Evolutionary conservation across 1,140 invertebrate genomes (phyloP).

Genomic region (Drosophila sp.): DNA sequence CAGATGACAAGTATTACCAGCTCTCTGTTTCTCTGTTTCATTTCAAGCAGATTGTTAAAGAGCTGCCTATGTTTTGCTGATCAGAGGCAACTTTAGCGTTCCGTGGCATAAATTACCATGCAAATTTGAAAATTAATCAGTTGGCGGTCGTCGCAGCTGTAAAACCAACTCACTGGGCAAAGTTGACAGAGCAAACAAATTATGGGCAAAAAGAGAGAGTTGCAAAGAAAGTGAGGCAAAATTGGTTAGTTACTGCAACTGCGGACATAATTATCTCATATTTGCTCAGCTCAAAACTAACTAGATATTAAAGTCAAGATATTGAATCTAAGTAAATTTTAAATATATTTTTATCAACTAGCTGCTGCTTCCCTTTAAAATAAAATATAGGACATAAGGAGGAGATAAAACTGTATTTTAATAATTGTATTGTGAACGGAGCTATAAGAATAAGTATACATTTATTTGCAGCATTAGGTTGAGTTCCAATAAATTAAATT

Average conservation of each 20-base stretch:
- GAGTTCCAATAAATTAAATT: too few species aligned
- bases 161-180: conserved; percentile 8
- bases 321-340: too few species aligned
- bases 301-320: background rate
- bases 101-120: conserved; percentile 37
- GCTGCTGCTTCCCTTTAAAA: too few species aligned
- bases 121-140: conserved; percentile 35
- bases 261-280: conserved; percentile 13
- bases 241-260: background rate
- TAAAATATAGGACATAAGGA: too few species aligned
- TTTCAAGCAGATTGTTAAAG: conserved; percentile 13
- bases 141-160: conserved; percentile 18
- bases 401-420: too few species aligned
- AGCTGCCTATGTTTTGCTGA: conserved; percentile 6
- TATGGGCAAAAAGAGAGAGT: background rate
- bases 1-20: background rate
- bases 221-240: background rate
- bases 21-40: background rate
- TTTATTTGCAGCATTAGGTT: too few species aligned
- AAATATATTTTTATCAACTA: too few species aligned
- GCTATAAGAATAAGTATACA: too few species aligned
- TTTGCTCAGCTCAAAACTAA: background rate
- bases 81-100: background rate
- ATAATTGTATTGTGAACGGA: too few species aligned
- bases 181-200: background rate